Evolutionary conservation across 2,797 vertebrate genomes (phyloP).

Genomic region (Mus caroli): DNA sequence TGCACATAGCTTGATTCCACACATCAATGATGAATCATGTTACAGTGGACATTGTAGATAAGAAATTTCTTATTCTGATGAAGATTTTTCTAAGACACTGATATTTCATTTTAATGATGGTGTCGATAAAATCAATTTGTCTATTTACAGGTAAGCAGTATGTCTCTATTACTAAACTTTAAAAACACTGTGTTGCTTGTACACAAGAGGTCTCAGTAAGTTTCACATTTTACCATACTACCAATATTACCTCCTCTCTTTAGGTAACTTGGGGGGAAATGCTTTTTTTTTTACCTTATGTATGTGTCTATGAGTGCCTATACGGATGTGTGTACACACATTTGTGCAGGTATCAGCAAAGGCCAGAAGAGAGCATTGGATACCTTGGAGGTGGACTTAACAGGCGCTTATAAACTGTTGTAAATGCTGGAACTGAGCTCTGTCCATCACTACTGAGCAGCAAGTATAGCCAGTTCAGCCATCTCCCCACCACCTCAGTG

Average conservation of each 20-base stretch:
- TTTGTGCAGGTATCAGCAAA: neutral
- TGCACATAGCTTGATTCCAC: neutral
- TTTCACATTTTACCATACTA: neutral
- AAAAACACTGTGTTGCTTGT: neutral
- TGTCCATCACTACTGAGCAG: too few species aligned
- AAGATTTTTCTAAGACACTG: constrained; percentile 13
- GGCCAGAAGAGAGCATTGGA: neutral
- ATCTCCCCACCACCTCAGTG: neutral
- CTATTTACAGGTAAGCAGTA: neutral
- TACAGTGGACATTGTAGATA: neutral
- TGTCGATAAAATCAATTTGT: neutral
- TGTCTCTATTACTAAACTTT: neutral
- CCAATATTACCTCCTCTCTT: neutral
- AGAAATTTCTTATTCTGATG: constrained; percentile 23
- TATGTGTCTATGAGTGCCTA: neutral
- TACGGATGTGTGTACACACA: neutral
- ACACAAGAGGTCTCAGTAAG: neutral
- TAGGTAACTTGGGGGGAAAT: neutral
- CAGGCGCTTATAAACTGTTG: neutral
- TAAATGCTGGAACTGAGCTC: too few species aligned
- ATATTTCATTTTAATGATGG: neutral
- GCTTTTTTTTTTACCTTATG: neutral
- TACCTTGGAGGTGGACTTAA: too few species aligned
- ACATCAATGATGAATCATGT: neutral
- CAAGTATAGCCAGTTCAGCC: neutral